Base-by-base conservation (phyloP, 2,888 invertebrate species). In the Erebia epiphron region DNA sequence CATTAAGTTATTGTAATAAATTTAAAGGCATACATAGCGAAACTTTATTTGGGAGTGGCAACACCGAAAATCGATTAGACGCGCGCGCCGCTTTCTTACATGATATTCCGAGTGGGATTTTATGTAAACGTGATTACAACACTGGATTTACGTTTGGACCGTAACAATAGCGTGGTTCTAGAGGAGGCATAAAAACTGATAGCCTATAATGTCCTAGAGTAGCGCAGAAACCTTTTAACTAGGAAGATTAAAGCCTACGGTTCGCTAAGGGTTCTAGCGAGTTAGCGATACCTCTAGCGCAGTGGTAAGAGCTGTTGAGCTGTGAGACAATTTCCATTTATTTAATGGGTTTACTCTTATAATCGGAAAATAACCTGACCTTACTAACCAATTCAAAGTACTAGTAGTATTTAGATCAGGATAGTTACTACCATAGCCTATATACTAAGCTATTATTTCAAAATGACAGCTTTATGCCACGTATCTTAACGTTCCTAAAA, bases 61-160 rank as follows among this genome's bases (percentile, higher is more conserved):
- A 82, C 83, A 83, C 79, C 82, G 80, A 82, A 81, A 83, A 81
- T 79, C 82, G 80, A 84, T 85, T 83, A 82, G 75, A 70, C 77
- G 81, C 81, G 79, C 79, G 81, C 79, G 79, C 79, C 73, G 76
- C 72, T 68, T 50, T 71, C 63, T 72, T 79, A 80, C 79, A 77
- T 60, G 77, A 73, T 75, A 74, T 78, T 75, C 72, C 73, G 77
- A 82, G 81, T 86, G 84, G 85, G 84, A 82, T 86, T 83, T 78
- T 76, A 73, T 86, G 86, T 84, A 83, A 79, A 77, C 75, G 78
- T 74, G 75, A 76, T 79, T 80, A 79, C 74, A 76, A 77, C 77
- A 75, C 69, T 74, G 77, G 79, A 81, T 83, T 84, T 84, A 84
- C 83, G 79, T 81, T 81, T 76, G 78, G 76, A 74, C 76, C 73